phyloP scores from a whole-genome alignment of 1,140 invertebrate genomes.

The Sycophaga agraensis region DNA sequence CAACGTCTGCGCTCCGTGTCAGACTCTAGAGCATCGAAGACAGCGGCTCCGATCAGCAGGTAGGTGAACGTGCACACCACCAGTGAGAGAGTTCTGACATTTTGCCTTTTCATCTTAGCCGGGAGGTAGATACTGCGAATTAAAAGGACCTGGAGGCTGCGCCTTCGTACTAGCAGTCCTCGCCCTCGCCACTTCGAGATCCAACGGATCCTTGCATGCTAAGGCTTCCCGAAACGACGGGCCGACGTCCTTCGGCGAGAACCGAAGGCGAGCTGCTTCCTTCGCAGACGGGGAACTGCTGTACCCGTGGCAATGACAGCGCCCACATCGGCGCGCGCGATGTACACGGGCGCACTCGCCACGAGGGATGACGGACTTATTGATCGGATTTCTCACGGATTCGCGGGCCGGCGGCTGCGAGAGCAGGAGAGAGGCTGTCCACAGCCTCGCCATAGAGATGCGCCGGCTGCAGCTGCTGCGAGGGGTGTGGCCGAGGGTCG shows the following conservation, averaged over 20 bases:
- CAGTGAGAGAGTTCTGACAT: slow-evolving; percentile 96
- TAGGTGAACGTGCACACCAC: slow-evolving; percentile 99
- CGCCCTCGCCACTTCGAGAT: no score
- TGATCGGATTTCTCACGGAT: neutral
- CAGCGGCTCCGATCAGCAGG: slow-evolving; percentile 95
- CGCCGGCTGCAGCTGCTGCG: neutral
- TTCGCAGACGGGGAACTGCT: no score
- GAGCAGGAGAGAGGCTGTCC: neutral
- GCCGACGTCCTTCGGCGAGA: no score
- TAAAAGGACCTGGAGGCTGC: no score
- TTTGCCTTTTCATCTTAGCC: slow-evolving; percentile 88
- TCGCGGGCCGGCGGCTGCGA: no score
- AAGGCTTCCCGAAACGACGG: no score
- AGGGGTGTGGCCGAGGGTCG: neutral
- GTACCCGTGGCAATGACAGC: neutral
- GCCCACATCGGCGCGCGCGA: neutral
- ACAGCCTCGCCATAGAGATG: no score
- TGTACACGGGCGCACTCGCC: neutral
- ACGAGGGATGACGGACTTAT: neutral
- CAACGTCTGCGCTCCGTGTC: slow-evolving; percentile 87
- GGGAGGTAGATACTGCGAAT: no score
- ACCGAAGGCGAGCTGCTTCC: no score
- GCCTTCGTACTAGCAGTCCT: no score
- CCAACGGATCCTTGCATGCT: no score
- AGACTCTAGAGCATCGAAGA: slow-evolving; percentile 97